phyloP scores from a whole-genome alignment of 2,113 vertebrate genomes.

The Entomyzon cyanotis region DNA sequence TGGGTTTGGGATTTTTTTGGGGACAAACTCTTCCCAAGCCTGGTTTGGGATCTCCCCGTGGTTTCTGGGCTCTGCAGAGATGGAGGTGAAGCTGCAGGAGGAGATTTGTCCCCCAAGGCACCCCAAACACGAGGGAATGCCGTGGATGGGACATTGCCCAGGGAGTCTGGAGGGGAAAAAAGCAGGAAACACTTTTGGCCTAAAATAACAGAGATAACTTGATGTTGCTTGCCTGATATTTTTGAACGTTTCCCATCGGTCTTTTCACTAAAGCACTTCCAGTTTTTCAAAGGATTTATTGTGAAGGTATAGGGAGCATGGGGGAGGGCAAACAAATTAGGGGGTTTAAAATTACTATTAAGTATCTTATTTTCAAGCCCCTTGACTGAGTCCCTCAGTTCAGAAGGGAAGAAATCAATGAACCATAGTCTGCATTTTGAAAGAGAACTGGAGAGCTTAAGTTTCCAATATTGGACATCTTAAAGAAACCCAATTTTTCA shows the following conservation, averaged over 20 bases:
- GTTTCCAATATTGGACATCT: constrained; percentile 13
- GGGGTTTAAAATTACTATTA: constrained; percentile 64
- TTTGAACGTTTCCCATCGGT: constrained; percentile 42
- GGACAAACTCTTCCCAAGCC: background rate
- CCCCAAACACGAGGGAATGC: background rate
- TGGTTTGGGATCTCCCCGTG: background rate
- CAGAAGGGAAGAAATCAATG: constrained; percentile 51
- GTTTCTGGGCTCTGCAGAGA: background rate
- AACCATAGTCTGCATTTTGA: constrained; percentile 33
- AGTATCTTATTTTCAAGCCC: constrained; percentile 59
- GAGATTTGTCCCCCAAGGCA: background rate
- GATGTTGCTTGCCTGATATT: constrained; percentile 12
- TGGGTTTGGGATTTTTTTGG: background rate
- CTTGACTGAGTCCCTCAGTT: constrained; percentile 56
- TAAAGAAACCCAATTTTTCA: background rate
- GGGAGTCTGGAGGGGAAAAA: background rate
- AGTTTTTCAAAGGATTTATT: constrained; percentile 67
- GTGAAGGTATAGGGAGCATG: constrained; percentile 10
- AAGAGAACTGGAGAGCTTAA: constrained; percentile 9
- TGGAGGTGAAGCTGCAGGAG: background rate
- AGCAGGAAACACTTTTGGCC: constrained; percentile 49
- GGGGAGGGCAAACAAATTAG: constrained; percentile 52
- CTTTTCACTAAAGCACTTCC: constrained; percentile 41
- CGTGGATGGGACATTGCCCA: background rate
- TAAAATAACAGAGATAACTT: constrained; percentile 67